These are phyloP conservation scores for Chaenocephalus aceratus DNA, from an alignment of 2,113 vertebrate genomes.

Conservation along the genomic window DNA sequence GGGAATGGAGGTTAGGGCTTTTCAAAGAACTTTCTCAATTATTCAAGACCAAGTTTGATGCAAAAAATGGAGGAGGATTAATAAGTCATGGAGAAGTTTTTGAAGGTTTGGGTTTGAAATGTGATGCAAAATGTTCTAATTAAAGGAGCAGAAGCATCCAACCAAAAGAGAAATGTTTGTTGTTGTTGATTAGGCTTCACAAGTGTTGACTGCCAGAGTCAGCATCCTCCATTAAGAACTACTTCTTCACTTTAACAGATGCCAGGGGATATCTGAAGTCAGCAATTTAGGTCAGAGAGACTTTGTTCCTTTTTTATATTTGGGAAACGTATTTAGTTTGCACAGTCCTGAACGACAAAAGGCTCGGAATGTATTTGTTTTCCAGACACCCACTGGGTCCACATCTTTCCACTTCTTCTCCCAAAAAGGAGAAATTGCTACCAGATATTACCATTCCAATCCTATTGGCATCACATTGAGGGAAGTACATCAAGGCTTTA, in stretches of 20 bases:
- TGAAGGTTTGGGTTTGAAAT: slow-evolving; percentile 44
- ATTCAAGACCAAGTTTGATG: slow-evolving; percentile 77
- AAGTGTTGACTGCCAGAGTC: slow-evolving; percentile 45
- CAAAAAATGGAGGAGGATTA: slow-evolving; percentile 73
- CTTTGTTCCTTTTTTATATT: slow-evolving; percentile 28
- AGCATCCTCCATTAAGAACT: slow-evolving; percentile 24
- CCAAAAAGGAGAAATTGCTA: slow-evolving; percentile 23
- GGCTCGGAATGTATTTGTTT: slow-evolving; percentile 29
- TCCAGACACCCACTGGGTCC: slow-evolving; percentile 29
- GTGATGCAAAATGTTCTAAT: slow-evolving; percentile 42
- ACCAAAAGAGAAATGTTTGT: slow-evolving; percentile 31
- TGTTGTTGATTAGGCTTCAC: slow-evolving; percentile 33
- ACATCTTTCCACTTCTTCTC: slow-evolving; percentile 23
- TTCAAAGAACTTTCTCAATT: slow-evolving; percentile 78
- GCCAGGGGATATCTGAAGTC: slow-evolving; percentile 9
- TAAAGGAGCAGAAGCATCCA: slow-evolving; percentile 34
- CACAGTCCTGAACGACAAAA: slow-evolving; percentile 1
- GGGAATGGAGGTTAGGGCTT: slow-evolving; percentile 73
- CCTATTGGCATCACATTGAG: slow-evolving; percentile 58
- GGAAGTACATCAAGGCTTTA: slow-evolving; percentile 69
- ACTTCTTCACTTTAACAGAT: slow-evolving; percentile 11
- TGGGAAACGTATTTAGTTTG: slow-evolving; percentile 18
- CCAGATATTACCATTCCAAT: slow-evolving; percentile 59
- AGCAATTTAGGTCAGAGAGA: slow-evolving; percentile 7
- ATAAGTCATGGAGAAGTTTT: slow-evolving; percentile 75